These are phyloP conservation scores for Heliconius himera DNA, from an alignment of 1,140 invertebrate genomes.

Conservation along the genomic window DNA sequence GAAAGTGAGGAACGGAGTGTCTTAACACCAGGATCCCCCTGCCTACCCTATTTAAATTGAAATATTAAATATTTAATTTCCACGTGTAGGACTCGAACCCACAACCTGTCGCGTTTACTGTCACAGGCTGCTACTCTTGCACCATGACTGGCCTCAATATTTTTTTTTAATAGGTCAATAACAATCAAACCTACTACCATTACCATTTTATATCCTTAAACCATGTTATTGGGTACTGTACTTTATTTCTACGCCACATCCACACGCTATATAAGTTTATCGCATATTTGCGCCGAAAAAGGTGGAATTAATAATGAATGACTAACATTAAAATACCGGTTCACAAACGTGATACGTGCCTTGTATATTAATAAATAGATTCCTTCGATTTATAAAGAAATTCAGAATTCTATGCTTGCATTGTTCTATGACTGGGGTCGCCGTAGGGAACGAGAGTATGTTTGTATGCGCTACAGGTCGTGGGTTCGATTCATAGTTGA, in stretches of 20 bases:
- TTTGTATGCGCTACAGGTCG: no score
- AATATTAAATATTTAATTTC: no score
- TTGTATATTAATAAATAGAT: slow-evolving; percentile 19
- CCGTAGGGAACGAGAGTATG: no score
- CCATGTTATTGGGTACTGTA: not conserved
- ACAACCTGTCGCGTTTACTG: no score
- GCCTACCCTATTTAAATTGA: no score
- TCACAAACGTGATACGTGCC: slow-evolving; percentile 19
- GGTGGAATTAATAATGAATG: slow-evolving; percentile 28
- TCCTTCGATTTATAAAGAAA: slow-evolving; percentile 9
- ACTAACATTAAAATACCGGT: slow-evolving; percentile 32
- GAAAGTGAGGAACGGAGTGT: no score
- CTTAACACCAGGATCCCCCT: no score
- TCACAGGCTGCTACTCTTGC: no score
- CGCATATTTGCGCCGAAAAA: slow-evolving; percentile 13
- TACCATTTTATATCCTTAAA: not conserved
- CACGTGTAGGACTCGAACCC: no score
- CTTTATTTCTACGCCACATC: not conserved
- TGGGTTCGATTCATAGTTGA: no score
- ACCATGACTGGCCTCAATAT: not conserved
- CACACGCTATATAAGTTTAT: slow-evolving; percentile 13
- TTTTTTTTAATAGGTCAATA: no score
- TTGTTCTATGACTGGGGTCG: not conserved
- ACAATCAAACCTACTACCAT: not conserved
- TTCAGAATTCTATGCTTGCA: not conserved